A percentile compares a stretch with the other conserved stretches of the same genome.
Evolutionary conservation across 2,888 invertebrate species (phyloP).

Genomic region (Odontocerum albicorne): DNA sequence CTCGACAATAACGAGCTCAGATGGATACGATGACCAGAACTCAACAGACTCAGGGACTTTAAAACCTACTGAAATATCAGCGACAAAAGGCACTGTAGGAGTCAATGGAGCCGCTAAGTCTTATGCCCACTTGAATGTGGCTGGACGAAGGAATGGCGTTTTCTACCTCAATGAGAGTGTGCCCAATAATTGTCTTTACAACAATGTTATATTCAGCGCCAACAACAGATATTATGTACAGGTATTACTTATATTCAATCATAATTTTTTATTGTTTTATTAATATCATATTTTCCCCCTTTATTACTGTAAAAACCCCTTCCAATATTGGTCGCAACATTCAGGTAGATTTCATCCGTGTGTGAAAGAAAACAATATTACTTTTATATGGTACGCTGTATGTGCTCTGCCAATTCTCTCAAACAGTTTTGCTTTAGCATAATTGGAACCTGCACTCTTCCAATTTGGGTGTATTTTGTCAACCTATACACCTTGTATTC

Average conservation of each 20-base stretch:
- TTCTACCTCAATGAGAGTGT: slow-evolving; percentile 48
- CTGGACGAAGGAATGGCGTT: slow-evolving; percentile 44
- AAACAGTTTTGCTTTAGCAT: too few species aligned
- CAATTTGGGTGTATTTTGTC: too few species aligned
- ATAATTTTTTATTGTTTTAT: not conserved
- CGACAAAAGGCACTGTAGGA: slow-evolving; percentile 46
- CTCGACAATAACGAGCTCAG: slow-evolving; percentile 2
- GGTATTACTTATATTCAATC: slow-evolving; percentile 43
- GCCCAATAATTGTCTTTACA: slow-evolving; percentile 63
- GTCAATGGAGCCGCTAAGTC: slow-evolving; percentile 41
- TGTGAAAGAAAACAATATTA: too few species aligned
- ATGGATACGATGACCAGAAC: slow-evolving; percentile 27
- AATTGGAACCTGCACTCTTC: too few species aligned
- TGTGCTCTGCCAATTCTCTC: too few species aligned
- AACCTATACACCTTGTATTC: too few species aligned
- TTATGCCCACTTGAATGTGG: slow-evolving; percentile 40
- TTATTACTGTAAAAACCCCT: too few species aligned
- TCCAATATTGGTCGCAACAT: too few species aligned
- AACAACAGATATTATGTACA: slow-evolving; percentile 64
- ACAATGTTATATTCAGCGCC: slow-evolving; percentile 66
- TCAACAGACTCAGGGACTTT: slow-evolving; percentile 14
- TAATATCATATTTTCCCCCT: too few species aligned
- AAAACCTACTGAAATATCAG: slow-evolving; percentile 38
- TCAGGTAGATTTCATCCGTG: too few species aligned
- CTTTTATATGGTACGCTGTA: too few species aligned